Base-by-base conservation (phyloP, 1,140 invertebrate species). In the Papilio helenus region DNA sequence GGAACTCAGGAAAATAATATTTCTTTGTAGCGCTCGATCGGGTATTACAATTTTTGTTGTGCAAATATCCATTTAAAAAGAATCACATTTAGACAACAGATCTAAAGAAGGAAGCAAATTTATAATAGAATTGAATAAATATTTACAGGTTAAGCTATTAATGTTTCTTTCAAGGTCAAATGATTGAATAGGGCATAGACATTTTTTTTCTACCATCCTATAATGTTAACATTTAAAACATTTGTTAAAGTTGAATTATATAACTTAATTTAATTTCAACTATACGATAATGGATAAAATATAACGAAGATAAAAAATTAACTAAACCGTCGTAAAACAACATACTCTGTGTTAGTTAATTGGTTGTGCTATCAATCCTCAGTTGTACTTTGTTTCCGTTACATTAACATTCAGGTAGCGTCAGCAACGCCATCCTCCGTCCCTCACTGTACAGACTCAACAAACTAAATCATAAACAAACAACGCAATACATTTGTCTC, bases 381-480 rank as follows among this genome's bases (percentile, higher is more conserved):
- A 5, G 44, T 74, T 49, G 39, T 74, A 26, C 72, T 74, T 74
- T 10, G 49, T 79, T 79, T 79, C 79, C 80, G 76, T 26, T 44
- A 20, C 55, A 80, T 87, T 86, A 79, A 23, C 51, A 87, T 87
- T 84, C 87, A 29, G 23, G 14, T 23, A 18, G 14, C 74, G 82
- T 84, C 20, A 26, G 14, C 39, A 49, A 20, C 42, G 39, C 39
- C 42, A 74, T 14, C 72, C 81, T 72, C 74, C 82, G 74, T 82
- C 80, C 86, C 84, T 88, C 86, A 83, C 77, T 73, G 29, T 76
- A 44, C 78, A 79, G 86, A 87, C 88, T 90, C 88, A 88, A 91
- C 85, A 85, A 91, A 91, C 89, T 89, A 88, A 89, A 90, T 90
- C 87, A 81, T n/a, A 74, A 74, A 74, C 44, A 74, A 74, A 74